Evolutionary conservation across 1,140 invertebrate genomes (phyloP).

Genomic region (Drosophila nikananu): DNA sequence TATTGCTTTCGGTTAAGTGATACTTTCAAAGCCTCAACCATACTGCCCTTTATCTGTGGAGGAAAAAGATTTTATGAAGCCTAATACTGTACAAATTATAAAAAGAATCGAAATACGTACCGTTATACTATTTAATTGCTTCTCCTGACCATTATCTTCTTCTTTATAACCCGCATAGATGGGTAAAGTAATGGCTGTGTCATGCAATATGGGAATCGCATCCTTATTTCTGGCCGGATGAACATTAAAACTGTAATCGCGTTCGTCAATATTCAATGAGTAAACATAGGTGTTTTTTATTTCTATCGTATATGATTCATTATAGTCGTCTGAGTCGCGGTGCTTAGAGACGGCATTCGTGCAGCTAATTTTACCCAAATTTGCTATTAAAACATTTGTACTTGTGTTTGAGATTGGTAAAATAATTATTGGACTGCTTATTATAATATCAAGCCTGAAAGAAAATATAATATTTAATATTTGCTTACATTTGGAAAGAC

Average conservation of each 20-base stretch:
- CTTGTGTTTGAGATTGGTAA: constrained; percentile 92
- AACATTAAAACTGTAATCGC: constrained; percentile 65
- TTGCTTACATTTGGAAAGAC: background rate
- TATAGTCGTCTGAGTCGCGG: constrained; percentile 15
- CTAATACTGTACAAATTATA: too few relatives aligned
- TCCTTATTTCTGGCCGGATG: constrained; percentile 73
- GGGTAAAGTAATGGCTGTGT: constrained; percentile 90
- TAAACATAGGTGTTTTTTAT: constrained; percentile 95
- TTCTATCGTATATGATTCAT: constrained; percentile 85
- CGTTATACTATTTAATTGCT: constrained; percentile 46
- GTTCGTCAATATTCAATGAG: constrained; percentile 88
- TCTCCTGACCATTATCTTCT: constrained; percentile 78
- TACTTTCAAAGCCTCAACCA: constrained; percentile 93
- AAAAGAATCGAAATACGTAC: constrained; percentile 29
- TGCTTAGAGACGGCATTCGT: constrained; percentile 40
- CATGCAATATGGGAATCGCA: constrained; percentile 83
- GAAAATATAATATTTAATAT: background rate
- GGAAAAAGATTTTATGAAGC: too few relatives aligned
- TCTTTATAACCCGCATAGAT: constrained; percentile 86
- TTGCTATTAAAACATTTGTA: constrained; percentile 94
- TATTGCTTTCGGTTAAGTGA: constrained; percentile 94
- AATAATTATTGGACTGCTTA: constrained; percentile 96
- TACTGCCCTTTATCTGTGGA: constrained; percentile 90
- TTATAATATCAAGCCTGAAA: constrained; percentile 89
- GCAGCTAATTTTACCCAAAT: constrained; percentile 95